Percentiles rank a stretch among this genome's conserved stretches.
phyloP scores from a whole-genome alignment of 2,797 vertebrate species.

The Pristis pectinata region DNA sequence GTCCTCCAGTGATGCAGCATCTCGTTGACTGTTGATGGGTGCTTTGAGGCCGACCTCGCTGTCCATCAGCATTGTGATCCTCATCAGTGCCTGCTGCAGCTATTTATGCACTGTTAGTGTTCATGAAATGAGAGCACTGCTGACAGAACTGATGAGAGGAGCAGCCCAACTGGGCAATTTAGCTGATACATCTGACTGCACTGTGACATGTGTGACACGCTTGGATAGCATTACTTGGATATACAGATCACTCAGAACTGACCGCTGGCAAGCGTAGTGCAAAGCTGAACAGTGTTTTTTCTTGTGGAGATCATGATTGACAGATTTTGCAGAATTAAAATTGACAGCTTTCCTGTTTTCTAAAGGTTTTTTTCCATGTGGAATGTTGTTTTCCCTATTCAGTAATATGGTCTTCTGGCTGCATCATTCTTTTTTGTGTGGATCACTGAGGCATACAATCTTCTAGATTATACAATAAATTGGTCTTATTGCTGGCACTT shows the following conservation, averaged over 20 bases:
- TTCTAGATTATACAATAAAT: neutral
- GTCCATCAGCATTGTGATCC: neutral
- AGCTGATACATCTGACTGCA: slow-evolving; percentile 36
- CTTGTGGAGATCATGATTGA: slow-evolving; percentile 32
- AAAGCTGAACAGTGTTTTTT: slow-evolving; percentile 11
- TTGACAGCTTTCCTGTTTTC: slow-evolving; percentile 16
- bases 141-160: slow-evolving; percentile 35
- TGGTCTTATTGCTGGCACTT: neutral
- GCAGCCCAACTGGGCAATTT: slow-evolving; percentile 16
- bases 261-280: neutral
- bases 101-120: neutral
- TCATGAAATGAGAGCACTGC: slow-evolving; percentile 25
- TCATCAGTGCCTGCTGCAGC: slow-evolving; percentile 1
- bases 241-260: slow-evolving; percentile 34
- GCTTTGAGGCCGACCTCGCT: slow-evolving; percentile 1
- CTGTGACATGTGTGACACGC: neutral
- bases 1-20: neutral
- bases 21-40: neutral
- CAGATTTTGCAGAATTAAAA: slow-evolving; percentile 29
- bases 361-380: slow-evolving; percentile 27
- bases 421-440: neutral
- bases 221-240: slow-evolving; percentile 19
- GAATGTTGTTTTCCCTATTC: slow-evolving; percentile 26
- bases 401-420: neutral
- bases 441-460: neutral